These are phyloP conservation scores for Anolis apletophallus DNA, from an alignment of 2,797 vertebrate species.

Conservation along the genomic window DNA sequence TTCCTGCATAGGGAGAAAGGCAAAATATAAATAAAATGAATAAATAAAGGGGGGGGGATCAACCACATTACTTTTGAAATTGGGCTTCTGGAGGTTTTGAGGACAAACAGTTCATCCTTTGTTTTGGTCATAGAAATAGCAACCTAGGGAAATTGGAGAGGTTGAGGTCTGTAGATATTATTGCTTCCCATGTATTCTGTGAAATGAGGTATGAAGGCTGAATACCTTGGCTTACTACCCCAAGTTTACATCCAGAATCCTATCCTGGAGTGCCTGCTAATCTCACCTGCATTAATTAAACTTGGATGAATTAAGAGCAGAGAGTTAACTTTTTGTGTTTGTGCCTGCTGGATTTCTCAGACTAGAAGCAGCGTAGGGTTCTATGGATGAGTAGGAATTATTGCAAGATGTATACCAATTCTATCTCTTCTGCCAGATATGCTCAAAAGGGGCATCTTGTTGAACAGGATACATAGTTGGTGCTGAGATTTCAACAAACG, in stretches of 20 bases:
- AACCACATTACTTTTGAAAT: too few species aligned
- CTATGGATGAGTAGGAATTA: background rate
- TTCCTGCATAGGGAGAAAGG: too few species aligned
- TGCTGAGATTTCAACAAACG: background rate
- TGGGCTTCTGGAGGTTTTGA: too few species aligned
- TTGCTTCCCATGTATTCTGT: background rate
- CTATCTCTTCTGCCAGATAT: background rate
- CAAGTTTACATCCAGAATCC: background rate
- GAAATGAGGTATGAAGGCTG: background rate
- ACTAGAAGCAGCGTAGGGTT: background rate
- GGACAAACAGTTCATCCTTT: too few species aligned
- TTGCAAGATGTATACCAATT: background rate
- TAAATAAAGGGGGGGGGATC: too few species aligned
- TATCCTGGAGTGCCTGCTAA: background rate
- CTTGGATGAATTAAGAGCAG: background rate
- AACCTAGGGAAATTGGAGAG: too few species aligned
- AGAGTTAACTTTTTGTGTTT: background rate
- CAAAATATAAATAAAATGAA: too few species aligned
- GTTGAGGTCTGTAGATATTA: too few species aligned
- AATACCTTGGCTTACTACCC: background rate
- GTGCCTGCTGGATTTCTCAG: background rate
- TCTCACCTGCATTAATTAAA: background rate
- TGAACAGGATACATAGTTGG: background rate
- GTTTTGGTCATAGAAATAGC: too few species aligned
- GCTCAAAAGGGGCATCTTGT: background rate